These are phyloP conservation scores for Geodia barretti DNA, from an alignment of 37 sponge, comb jelly and placozoan genomes.

Conservation along the genomic window DNA sequence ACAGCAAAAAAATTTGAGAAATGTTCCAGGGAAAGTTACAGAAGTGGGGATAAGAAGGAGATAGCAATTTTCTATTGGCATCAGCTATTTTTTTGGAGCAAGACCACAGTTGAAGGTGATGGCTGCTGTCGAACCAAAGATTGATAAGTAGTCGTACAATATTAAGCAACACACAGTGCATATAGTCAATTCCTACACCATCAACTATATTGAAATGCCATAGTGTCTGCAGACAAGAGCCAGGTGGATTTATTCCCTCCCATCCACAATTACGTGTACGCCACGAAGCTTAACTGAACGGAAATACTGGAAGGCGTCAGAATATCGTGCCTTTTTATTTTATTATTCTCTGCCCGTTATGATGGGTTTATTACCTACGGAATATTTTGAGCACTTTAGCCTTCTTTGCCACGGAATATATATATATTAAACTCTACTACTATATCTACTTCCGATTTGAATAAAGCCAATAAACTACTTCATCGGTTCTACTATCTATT, in stretches of 20 bases:
- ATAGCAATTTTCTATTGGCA: background rate
- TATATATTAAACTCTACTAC: background rate
- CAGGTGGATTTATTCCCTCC: background rate
- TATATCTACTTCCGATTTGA: background rate
- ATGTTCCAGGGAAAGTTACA: background rate
- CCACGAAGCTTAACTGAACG: background rate
- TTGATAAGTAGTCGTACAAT: background rate
- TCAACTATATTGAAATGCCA: background rate
- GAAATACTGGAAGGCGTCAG: conserved; percentile 17
- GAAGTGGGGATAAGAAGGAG: background rate
- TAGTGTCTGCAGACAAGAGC: background rate
- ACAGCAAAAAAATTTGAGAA: background rate
- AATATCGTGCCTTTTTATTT: background rate
- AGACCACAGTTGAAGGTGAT: background rate
- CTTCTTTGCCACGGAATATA: background rate
- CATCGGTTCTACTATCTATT: background rate
- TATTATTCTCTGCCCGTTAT: conserved; percentile 13
- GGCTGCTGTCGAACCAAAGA: background rate
- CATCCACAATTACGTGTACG: background rate
- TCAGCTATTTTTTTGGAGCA: background rate
- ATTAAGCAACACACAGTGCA: background rate
- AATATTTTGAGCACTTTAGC: conserved; percentile 3
- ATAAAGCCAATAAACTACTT: background rate
- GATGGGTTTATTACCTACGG: background rate
- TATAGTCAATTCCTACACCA: conserved; percentile 4